phyloP scores from a whole-genome alignment of 2,888 invertebrate genomes.

The Drymonia ruficornis region DNA sequence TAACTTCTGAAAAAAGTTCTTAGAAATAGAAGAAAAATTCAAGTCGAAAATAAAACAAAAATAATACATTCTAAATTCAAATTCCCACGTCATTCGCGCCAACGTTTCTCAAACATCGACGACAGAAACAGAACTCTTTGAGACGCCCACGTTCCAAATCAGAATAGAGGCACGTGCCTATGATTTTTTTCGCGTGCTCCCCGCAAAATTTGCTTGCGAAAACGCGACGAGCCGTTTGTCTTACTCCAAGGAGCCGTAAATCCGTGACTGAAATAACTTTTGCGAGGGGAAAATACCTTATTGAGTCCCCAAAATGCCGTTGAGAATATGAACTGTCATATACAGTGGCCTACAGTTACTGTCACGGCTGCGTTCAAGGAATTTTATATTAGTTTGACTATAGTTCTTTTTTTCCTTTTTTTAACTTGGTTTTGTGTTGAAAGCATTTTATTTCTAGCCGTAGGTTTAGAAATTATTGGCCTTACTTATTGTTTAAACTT shows the following conservation, averaged over 20 bases:
- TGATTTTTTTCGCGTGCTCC: constrained; percentile 34
- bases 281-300: constrained; percentile 47
- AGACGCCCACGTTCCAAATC: constrained; percentile 33
- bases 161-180: constrained; percentile 29
- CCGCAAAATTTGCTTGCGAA: constrained; percentile 63
- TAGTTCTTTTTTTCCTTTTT: background rate
- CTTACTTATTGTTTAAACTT: too few species aligned
- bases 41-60: too few species aligned
- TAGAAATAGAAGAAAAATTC: too few species aligned
- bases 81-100: constrained; percentile 26
- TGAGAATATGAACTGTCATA: constrained; percentile 57
- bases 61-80: constrained; percentile 34
- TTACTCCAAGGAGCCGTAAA: constrained; percentile 60
- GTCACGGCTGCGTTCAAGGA: background rate
- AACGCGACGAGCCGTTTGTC: constrained; percentile 59
- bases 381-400: background rate
- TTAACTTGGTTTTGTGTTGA: too few species aligned
- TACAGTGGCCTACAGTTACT: constrained; percentile 29
- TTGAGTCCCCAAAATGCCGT: constrained; percentile 48
- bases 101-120: constrained; percentile 23
- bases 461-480: too few species aligned
- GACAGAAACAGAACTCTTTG: constrained; percentile 20
- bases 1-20: too few species aligned
- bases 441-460: too few species aligned
- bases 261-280: constrained; percentile 69